A percentile compares a stretch with the other conserved stretches of the same genome.
These are phyloP conservation scores for Ochotona curzoniae DNA, from an alignment of 2,113 vertebrate genomes.

Conservation along the genomic window DNA sequence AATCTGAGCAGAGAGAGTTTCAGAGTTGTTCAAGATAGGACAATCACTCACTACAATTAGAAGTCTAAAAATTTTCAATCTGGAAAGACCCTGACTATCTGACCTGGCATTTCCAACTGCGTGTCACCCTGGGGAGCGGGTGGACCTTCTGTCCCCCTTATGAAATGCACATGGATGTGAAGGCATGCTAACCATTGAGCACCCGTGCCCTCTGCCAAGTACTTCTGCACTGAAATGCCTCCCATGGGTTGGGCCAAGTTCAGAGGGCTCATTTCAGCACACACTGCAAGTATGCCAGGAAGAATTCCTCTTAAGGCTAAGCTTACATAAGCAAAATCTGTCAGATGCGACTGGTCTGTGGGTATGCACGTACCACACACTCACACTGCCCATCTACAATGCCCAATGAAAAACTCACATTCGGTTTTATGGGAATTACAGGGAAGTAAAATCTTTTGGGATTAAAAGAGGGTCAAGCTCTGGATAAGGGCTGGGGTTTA, in stretches of 20 bases:
- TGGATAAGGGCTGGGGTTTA: slow-evolving; percentile 29
- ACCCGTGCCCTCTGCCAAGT: neutral
- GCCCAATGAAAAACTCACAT: neutral
- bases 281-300: neutral
- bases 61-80: neutral
- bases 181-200: neutral
- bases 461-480: slow-evolving; percentile 56
- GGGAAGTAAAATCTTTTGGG: slow-evolving; percentile 28
- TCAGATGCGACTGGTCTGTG: neutral
- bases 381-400: neutral
- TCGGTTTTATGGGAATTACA: neutral
- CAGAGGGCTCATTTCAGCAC: neutral
- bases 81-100: neutral
- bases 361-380: no score
- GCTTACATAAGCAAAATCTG: neutral
- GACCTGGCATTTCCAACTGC: neutral
- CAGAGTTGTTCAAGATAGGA: neutral
- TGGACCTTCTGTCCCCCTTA: neutral
- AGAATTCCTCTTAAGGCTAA: neutral
- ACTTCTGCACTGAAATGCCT: neutral
- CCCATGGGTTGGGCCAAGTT: neutral
- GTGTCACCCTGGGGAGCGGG: neutral
- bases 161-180: neutral
- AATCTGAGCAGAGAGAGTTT: neutral
- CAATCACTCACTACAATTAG: neutral